A percentile compares a stretch with the other conserved stretches of the same genome.
phyloP scores from a whole-genome alignment of 2,888 invertebrate genomes.

The Athrips mouffetella region DNA sequence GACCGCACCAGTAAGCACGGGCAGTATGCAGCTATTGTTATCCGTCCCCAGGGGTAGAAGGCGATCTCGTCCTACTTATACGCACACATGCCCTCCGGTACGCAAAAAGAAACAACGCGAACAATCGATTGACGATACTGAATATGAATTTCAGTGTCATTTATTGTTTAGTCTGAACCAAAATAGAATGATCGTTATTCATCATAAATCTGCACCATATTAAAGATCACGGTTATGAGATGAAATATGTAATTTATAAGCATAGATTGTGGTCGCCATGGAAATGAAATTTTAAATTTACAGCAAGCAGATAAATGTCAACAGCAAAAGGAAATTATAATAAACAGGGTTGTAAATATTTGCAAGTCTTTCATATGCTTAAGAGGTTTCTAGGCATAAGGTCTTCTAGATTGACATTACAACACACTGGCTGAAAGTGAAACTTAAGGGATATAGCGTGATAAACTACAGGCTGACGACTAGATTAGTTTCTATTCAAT shows the following conservation, averaged over 20 bases:
- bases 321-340: neutral
- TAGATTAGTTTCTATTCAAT: slow-evolving; percentile 67
- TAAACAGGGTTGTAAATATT: neutral
- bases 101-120: slow-evolving; percentile 20
- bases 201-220: neutral
- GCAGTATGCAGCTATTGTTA: slow-evolving; percentile 71
- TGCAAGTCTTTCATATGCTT: neutral
- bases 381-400: neutral
- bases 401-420: neutral
- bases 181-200: neutral
- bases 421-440: slow-evolving; percentile 44
- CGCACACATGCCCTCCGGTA: slow-evolving; percentile 49
- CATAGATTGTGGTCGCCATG: neutral
- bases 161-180: slow-evolving; percentile 8
- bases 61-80: slow-evolving; percentile 63
- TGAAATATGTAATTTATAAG: neutral
- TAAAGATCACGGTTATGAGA: too few relatives aligned
- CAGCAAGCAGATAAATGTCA: neutral
- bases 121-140: slow-evolving; percentile 13
- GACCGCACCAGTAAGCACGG: slow-evolving; percentile 70
- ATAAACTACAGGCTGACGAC: slow-evolving; percentile 57
- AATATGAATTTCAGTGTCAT: neutral
- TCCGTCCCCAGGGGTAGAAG: slow-evolving; percentile 63
- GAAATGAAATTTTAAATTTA: neutral
- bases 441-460: slow-evolving; percentile 53